These are phyloP conservation scores for Drosophila oshimai DNA, from an alignment of 1,140 invertebrate genomes.

Conservation along the genomic window DNA sequence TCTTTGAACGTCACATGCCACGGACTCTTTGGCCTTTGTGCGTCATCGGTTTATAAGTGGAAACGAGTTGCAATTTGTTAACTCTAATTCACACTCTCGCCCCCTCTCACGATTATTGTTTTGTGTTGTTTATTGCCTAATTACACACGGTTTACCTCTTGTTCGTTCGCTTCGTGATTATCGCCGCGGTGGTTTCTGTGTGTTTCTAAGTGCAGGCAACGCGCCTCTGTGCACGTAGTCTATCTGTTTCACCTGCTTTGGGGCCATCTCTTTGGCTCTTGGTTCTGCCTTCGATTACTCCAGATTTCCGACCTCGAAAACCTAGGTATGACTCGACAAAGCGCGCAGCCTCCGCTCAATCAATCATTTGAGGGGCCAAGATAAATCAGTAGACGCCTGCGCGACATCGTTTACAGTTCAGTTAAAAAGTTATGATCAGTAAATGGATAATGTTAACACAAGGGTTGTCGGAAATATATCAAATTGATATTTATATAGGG, in stretches of 20 bases:
- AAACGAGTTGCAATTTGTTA: constrained; percentile 11
- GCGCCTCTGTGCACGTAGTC: constrained; percentile 66
- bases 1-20: constrained; percentile 52
- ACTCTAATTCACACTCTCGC: constrained; percentile 19
- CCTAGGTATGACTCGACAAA: constrained; percentile 37
- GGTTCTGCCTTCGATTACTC: constrained; percentile 29
- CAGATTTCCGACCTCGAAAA: constrained; percentile 28
- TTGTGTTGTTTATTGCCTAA: constrained; percentile 58
- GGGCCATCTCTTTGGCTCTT: constrained; percentile 44
- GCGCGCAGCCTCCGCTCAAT: constrained; percentile 25
- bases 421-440: not conserved
- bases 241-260: constrained; percentile 23
- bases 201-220: constrained; percentile 39
- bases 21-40: constrained; percentile 51
- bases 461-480: too few species aligned
- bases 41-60: constrained; percentile 34
- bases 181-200: constrained; percentile 25
- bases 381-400: constrained; percentile 49
- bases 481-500: too few species aligned
- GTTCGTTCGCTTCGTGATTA: constrained; percentile 26
- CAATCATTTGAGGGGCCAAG: not conserved
- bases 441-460: not conserved
- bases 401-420: constrained; percentile 7
- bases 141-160: constrained; percentile 39
- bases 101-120: not conserved